Percentiles rank a stretch among this genome's conserved stretches.
phyloP scores from a whole-genome alignment of 1,140 invertebrate species.

The Physella acuta region DNA sequence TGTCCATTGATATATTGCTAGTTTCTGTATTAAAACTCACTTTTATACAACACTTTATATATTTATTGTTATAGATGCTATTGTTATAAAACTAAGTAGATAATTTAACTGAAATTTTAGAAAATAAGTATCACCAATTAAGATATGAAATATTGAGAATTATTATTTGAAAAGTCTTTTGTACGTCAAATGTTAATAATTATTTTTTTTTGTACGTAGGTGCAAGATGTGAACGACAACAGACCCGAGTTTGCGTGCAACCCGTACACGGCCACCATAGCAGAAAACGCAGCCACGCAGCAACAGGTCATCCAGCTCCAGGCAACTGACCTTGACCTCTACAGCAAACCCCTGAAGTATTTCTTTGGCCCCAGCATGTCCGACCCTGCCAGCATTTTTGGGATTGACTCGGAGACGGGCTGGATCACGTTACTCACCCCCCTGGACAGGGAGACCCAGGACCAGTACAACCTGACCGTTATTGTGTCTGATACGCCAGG shows the following conservation, averaged over 20 bases:
- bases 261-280: conserved; percentile 74
- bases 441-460: conserved; percentile 49
- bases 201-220: background rate
- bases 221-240: conserved; percentile 51
- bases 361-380: conserved; percentile 42
- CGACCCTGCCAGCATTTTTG: conserved; percentile 72
- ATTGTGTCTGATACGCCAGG: conserved; percentile 43
- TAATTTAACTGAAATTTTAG: too few species aligned
- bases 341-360: conserved; percentile 30
- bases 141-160: too few species aligned
- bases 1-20: too few species aligned
- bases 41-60: too few species aligned
- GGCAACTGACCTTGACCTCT: conserved; percentile 70
- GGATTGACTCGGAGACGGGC: conserved; percentile 71
- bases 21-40: too few species aligned
- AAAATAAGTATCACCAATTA: too few species aligned
- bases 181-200: too few species aligned
- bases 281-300: conserved; percentile 81
- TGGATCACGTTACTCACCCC: conserved; percentile 45
- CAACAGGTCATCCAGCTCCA: conserved; percentile 70
- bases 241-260: conserved; percentile 66
- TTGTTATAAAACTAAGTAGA: too few species aligned
- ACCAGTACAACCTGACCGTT: conserved; percentile 48
- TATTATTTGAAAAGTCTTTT: too few species aligned
- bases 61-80: too few species aligned